Base-by-base conservation (phyloP, 2,797 vertebrate species). In the Lacerta bilineata region DNA sequence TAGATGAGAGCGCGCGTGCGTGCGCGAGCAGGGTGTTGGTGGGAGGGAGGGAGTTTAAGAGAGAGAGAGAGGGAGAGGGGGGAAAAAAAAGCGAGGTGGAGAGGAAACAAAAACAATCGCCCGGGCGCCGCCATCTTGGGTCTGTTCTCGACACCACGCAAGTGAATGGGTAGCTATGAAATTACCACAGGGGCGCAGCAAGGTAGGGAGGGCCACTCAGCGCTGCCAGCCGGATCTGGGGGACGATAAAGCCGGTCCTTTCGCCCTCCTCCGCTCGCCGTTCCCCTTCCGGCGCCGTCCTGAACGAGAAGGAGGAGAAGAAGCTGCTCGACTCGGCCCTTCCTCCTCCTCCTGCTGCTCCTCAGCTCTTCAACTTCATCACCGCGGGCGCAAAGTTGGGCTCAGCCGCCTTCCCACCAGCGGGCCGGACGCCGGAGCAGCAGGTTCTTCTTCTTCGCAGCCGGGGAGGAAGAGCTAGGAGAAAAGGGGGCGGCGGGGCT, bases 91-190 rank as follows among this genome's bases (percentile, higher is more conserved):
- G 2, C 25, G 87, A 69, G 29, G 55, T 11, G 95, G 93, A 95
- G 97, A 96, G 96, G 97, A 94, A 98, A 97, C 96, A 97, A 97
- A 98, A 97, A 97, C 97, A 97, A 96, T 96, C 96, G 88, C 85
- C 95, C 93, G 94, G 95, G 96, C 95, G 95, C 97, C 95, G 97
- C 98, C 98, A 98, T 98, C 97, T 98, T 98, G 95, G 94, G 94
- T 95, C 91, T 82, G 92, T 93, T 93, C 93, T 95, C 94, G 89
- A 91, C 93, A 94, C 94, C 93, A 91, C 90, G 27, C 93, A 46
- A 91, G 95, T 95, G 96, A 96, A 96, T 97, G 95, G 96, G 95
- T 95, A 94, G 95, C 87, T 94, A 96, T 96, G 96, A 96, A 93
- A 96, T 94, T 95, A 91, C 94, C 94, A 94, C 93, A 94, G 95